Conservation (phyloP, 2,797 vertebrate genomes). For the Phataginus tricuspis region DNA sequence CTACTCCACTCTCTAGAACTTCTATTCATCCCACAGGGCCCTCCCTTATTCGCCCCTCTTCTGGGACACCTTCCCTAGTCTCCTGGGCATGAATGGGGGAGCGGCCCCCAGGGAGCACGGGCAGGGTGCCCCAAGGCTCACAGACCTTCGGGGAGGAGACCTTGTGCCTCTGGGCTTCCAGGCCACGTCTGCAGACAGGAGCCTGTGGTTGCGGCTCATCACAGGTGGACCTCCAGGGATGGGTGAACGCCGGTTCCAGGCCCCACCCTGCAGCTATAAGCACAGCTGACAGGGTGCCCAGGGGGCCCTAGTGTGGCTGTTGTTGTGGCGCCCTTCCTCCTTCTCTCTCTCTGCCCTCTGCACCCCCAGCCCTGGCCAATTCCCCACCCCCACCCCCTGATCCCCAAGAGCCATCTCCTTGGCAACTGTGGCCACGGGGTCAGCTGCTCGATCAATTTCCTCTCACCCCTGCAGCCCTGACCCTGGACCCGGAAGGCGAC, state of each 20-base stretch:
- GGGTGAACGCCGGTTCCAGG: neutral
- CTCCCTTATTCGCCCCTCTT: neutral
- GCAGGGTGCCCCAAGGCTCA: rapidly evolving
- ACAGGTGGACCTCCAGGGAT: neutral
- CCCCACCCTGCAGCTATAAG: rapidly evolving
- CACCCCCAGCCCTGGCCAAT: neutral
- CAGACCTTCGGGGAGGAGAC: neutral
- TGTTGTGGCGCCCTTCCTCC: neutral
- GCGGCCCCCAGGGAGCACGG: neutral
- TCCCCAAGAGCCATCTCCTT: slow-evolving; percentile 79
- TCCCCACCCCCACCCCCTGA: neutral
- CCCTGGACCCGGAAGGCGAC: slow-evolving; percentile 48
- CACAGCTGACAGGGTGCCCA: neutral
- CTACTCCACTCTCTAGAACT: neutral
- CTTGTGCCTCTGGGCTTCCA: neutral
- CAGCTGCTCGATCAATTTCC: slow-evolving; percentile 84
- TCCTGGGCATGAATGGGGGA: too few relatives aligned
- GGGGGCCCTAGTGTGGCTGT: neutral
- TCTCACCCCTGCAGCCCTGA: slow-evolving; percentile 37
- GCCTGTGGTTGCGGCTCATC: neutral
- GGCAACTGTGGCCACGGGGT: slow-evolving; percentile 83
- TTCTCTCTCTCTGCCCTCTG: neutral
- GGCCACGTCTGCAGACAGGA: neutral
- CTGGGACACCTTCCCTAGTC: neutral
- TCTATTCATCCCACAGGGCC: neutral